Evolutionary conservation across 2,113 vertebrate species (phyloP).

Genomic region (Piaya cayana): DNA sequence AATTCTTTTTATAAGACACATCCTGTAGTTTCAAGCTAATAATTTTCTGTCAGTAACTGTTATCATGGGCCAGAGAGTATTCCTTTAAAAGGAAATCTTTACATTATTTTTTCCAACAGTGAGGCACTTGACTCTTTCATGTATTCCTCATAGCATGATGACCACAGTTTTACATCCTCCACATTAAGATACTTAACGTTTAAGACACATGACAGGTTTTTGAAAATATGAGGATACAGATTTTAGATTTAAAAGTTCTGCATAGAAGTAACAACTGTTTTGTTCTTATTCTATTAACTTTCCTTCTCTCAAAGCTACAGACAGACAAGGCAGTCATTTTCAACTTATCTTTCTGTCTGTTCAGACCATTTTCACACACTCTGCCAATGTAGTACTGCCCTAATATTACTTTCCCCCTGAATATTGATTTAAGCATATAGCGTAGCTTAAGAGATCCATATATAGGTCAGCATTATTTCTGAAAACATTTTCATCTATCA

Average conservation of each 20-base stretch:
- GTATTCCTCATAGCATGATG: neutral
- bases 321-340: neutral
- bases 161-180: conserved; percentile 11
- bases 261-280: neutral
- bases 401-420: conserved; percentile 44
- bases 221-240: neutral
- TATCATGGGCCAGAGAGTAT: conserved; percentile 22
- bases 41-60: conserved; percentile 53
- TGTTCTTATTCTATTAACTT: conserved; percentile 5
- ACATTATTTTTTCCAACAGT: conserved; percentile 18
- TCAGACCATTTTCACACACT: neutral
- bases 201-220: conserved; percentile 30
- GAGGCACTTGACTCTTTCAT: neutral
- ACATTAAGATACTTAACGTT: neutral
- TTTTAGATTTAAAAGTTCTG: neutral
- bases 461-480: conserved; percentile 57
- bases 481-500: conserved; percentile 32
- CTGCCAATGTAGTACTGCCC: neutral
- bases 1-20: conserved; percentile 56
- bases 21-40: conserved; percentile 71
- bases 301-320: neutral
- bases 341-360: conserved; percentile 5
- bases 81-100: conserved; percentile 35
- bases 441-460: conserved; percentile 31
- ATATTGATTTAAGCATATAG: conserved; percentile 41